Evolutionary conservation across 2,888 invertebrate species (phyloP), one percentile per base, ranked within the genome.

Genomic region (Drosophila recens): DNA sequence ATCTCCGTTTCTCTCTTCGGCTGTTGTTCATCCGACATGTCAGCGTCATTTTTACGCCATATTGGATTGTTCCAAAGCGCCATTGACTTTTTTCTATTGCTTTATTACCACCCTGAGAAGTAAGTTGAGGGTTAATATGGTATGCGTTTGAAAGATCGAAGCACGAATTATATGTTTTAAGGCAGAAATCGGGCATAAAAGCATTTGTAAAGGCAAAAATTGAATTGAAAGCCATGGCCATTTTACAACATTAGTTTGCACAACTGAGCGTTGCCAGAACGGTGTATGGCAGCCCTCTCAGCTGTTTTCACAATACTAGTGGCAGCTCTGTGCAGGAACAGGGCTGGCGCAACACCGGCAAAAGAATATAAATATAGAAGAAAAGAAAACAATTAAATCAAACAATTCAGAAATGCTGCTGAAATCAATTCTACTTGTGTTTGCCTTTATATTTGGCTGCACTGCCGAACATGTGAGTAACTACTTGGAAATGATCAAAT

Each of bases 21-120:
- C 48, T 66, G 57, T 53, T 66, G 57, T 53, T 74, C 59, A 48
- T 49, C 48, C 62, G 64, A 66, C 67, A 57, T 79, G 75, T 59
- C 71, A 82, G 79, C 79, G 72, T 82, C 67, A 71, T 77, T 81
- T 70, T 17, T 67, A 72, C 83, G 82, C 82, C 82, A 82, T 82
- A 74, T 82, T 82, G 82, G 58, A 74, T 74, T 79, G 23, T 51
- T 8, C 23, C 4, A 34, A 3, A 64, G 57, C 71, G 70, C 61
- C 72, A 80, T 75, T 75, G 51, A 30, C 49, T n/a, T 27, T 77
- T 84, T 84, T 83, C 70, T 64, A 65, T 27, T 45, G 54, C 61
- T 64, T 80, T 86, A 80, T 87, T 77, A 27, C 10, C 49, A 34
- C 27, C 51, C 17, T 56, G 61, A 15, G 1, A 27, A 8, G 1